A percentile compares a stretch with the other conserved stretches of the same genome.
Evolutionary conservation across 2,113 vertebrate genomes (phyloP).

Genomic region (Mellivora capensis): DNA sequence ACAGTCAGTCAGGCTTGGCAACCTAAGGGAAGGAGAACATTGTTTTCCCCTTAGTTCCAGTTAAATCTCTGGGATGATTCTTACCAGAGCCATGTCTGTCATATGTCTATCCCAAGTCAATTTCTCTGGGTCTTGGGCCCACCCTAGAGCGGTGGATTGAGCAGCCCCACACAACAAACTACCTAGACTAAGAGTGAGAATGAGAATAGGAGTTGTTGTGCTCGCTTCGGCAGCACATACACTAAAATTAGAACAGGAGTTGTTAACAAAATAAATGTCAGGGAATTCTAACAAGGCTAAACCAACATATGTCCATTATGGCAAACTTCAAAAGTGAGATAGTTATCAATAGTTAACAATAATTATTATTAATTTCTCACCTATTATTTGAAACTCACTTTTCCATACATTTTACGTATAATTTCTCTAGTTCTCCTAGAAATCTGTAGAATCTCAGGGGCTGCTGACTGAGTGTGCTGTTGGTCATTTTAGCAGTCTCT

Average conservation of each 20-base stretch:
- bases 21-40: neutral
- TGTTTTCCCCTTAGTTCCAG: neutral
- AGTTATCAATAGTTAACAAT: neutral
- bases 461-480: neutral
- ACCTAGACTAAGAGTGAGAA: neutral
- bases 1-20: neutral
- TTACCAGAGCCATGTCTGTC: neutral
- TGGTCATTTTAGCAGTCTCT: neutral
- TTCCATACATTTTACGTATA: neutral
- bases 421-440: neutral
- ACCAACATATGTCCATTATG: neutral
- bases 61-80: neutral
- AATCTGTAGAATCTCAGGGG: neutral
- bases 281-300: neutral
- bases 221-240: too few species aligned
- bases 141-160: neutral
- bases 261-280: neutral
- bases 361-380: neutral
- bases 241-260: neutral
- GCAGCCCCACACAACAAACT: neutral
- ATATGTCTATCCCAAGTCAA: neutral
- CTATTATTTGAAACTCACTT: neutral
- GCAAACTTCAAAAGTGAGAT: neutral
- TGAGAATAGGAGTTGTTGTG: neutral
- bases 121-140: neutral